Conservation (phyloP, 2,113 vertebrate species). For the Sialia sialis region DNA sequence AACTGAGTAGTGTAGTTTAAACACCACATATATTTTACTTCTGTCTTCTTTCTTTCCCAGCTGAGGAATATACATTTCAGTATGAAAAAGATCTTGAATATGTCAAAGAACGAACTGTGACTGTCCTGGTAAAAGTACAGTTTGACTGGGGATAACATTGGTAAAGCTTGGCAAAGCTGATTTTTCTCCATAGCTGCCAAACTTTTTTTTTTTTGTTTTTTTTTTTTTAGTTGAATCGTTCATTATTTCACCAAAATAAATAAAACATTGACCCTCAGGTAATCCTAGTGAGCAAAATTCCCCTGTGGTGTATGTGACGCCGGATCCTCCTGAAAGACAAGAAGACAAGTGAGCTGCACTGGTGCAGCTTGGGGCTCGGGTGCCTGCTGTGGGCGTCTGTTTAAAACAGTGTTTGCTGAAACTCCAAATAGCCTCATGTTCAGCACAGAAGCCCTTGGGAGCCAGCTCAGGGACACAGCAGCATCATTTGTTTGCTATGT, state of each 20-base stretch:
- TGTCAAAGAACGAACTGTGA: background rate
- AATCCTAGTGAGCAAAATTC: background rate
- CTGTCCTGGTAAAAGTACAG: background rate
- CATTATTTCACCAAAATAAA: background rate
- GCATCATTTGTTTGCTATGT: background rate
- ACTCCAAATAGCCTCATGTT: accelerated
- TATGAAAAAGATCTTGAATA: background rate
- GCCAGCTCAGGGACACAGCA: background rate
- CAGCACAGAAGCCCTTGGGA: background rate
- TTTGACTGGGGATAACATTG: background rate
- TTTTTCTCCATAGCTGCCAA: background rate
- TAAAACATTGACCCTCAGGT: background rate
- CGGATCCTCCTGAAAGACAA: background rate
- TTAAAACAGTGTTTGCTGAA: accelerated
- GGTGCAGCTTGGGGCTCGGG: accelerated
- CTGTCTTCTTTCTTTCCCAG: background rate
- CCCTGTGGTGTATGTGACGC: background rate
- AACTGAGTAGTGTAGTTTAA: background rate
- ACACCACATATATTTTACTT: accelerated
- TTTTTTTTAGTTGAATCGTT: background rate
- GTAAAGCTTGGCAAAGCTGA: background rate
- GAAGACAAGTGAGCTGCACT: background rate
- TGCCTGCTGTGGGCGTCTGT: background rate
- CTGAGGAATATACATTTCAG: background rate
- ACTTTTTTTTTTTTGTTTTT: background rate